Base-by-base conservation (phyloP, 2,888 invertebrate genomes). In the Chrysina gloriosa region DNA sequence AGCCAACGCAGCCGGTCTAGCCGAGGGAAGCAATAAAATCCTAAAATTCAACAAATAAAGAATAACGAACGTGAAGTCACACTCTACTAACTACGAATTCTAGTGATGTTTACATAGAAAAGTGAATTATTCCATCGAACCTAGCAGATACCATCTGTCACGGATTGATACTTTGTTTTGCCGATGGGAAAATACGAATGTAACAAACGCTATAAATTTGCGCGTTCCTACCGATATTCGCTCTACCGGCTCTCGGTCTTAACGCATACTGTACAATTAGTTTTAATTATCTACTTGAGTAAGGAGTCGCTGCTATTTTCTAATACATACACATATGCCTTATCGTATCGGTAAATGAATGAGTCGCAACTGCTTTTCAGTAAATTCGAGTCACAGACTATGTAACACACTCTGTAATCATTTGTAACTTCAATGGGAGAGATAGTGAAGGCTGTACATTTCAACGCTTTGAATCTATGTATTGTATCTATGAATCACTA, bases 121-220 rank as follows among this genome's bases (percentile, higher is more conserved):
- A 54, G 54, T 54, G 56, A 56, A 56, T 56, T 56, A 56, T 36
- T 39, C 39, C 36, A 56, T 56, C 39, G 36, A 56, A 39, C 23
- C n/a, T 54, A 21, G 56, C 56, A 39, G 56, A 56, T 56, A 56
- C 39, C 23, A 56, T 56, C 36, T 56, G 56, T 56, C 56, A 56
- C 23, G 56, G 21, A 34, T 36, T 56, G 56, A 56, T 56, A 56
- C 39, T 56, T 56, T 56, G 39, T 11, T 11, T 56, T 21, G 36
- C 56, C 56, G n/a, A 5, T n/a, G 36, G 56, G 21, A 23, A 56
- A 56, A 56, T 56, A 36, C 31, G 36, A 39, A 39, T 39, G n/a
- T n/a, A 56, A 34, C 56, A 39, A 34, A 19, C 36, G 56, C 56
- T 7, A 34, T 34, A 34, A 36, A 56, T 56, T 36, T 36, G 27